Conservation (phyloP, 2,797 vertebrate genomes). For the Mormyrus proboscirostris region DNA sequence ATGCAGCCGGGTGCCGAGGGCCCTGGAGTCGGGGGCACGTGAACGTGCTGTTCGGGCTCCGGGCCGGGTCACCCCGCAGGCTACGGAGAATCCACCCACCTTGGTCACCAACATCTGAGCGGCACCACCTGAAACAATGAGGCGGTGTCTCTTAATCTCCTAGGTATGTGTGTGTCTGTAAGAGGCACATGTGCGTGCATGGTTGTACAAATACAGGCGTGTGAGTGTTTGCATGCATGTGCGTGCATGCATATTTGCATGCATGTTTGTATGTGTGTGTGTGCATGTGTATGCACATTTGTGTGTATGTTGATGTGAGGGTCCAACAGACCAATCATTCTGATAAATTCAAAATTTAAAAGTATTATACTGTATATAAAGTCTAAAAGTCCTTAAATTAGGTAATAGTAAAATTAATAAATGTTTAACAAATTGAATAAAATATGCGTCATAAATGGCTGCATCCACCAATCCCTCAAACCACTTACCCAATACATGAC, state of each 20-base stretch:
- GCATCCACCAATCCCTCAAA: not conserved
- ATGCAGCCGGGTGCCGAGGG: conserved; percentile 82
- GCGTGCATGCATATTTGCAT: not conserved
- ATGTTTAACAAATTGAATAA: not conserved
- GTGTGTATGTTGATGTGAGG: not conserved
- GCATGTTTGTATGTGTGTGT: not conserved
- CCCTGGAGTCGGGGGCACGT: conserved; percentile 33
- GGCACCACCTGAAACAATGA: not conserved
- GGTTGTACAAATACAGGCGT: not conserved
- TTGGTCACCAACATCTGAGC: not conserved
- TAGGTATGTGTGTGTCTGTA: conserved; percentile 16
- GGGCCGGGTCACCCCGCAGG: not conserved
- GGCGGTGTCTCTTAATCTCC: not conserved
- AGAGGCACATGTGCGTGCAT: conserved; percentile 17
- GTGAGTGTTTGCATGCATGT: not conserved
- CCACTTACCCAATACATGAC: not conserved
- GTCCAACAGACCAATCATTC: not conserved
- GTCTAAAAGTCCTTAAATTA: not conserved
- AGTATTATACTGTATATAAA: not conserved
- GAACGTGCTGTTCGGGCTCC: not conserved
- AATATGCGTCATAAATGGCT: not conserved
- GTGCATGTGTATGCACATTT: not conserved
- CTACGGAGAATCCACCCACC: not conserved
- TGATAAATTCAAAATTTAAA: not conserved
- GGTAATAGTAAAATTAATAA: not conserved